Evolutionary conservation across 2,113 vertebrate species (phyloP), one percentile per base, ranked within the genome.

Genomic region (Entelurus aequoreus): DNA sequence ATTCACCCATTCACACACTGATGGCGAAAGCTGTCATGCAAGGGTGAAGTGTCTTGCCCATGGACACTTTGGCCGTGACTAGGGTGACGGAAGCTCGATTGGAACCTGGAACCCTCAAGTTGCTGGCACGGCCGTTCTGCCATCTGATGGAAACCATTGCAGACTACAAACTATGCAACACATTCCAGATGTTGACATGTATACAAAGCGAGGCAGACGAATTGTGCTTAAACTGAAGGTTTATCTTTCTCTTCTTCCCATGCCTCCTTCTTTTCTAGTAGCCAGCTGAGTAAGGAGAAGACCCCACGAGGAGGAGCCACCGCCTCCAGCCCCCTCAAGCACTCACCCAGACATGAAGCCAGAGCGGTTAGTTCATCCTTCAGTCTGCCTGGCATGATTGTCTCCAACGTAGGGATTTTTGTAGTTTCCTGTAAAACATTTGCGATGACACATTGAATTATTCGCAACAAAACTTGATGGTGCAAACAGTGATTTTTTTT

Each of bases 241-340:
- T 57, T 44, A 16, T 42, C 55, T 44, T 57, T 44, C 19, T 57
- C 4, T 21, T 21, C 21, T 12, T 57, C 16, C n/a, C 10, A 57
- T 44, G 55, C 42, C 40, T 40, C 38, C 12, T 69, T 74, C 48
- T 62, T 74, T 74, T 86, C 55, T 77, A 93, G 90, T 77, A 91
- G 87, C 54, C 85, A 70, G 44, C 71, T 79, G 28, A 86, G 79
- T 37, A 74, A 76, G n/a, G 89, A 86, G 57, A 90, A 80, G 66
- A 69, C 83, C 56, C 54, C 68, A 48, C 74, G 84, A 0, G 67
- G 84, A 0, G 68, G 35, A 58, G 89, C 85, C 7, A n/a, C 68
- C 50, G 63, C 82, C 40, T 77, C 88, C 79, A 86, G 84, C 80
- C 78, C 86, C 4, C 48, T 79, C 48, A 71, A 84, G 71, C 86